Conservation (phyloP, 2,113 vertebrate species). For the Campylomormyrus numenius region DNA sequence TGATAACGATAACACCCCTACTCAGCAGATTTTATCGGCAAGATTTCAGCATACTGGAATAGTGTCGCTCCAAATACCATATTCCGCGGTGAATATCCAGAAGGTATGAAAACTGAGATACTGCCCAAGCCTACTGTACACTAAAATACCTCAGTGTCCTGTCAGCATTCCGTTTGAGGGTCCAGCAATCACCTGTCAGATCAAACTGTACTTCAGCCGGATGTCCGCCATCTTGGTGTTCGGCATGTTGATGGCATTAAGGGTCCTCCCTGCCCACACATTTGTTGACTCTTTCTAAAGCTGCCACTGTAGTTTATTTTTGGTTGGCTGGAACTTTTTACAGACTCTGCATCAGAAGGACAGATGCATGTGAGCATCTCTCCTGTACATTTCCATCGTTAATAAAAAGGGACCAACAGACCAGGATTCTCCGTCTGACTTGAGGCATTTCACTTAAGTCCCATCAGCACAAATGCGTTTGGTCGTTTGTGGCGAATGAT, state of each 20-base stretch:
- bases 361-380: background rate
- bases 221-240: slow-evolving; percentile 16
- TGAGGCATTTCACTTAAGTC: background rate
- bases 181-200: slow-evolving; percentile 16
- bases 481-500: background rate
- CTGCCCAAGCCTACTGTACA: background rate
- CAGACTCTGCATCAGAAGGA: background rate
- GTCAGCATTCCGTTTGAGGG: background rate
- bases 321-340: background rate
- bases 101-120: background rate
- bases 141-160: background rate
- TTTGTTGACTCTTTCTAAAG: background rate
- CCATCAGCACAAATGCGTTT: background rate
- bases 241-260: background rate
- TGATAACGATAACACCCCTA: background rate
- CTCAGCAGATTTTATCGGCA: background rate
- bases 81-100: background rate
- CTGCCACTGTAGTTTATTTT: background rate
- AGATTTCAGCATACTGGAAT: background rate
- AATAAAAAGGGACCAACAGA: background rate
- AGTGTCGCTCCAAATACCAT: background rate
- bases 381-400: background rate
- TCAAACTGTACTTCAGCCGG: slow-evolving; percentile 11
- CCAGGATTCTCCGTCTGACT: background rate
- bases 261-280: background rate